phyloP scores from a whole-genome alignment of 1,140 invertebrate genomes.

The Mamestra configurata region DNA sequence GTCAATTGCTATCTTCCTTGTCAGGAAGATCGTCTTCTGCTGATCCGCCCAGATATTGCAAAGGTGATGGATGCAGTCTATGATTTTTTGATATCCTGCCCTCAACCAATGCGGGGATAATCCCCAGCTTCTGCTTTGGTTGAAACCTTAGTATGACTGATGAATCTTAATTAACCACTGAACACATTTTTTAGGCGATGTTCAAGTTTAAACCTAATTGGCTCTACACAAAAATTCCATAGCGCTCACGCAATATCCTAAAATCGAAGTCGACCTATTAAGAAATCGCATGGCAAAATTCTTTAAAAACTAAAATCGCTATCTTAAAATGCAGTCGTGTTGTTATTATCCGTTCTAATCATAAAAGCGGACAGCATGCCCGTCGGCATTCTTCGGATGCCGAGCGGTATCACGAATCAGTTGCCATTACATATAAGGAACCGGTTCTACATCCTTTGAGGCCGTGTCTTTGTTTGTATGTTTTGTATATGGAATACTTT shows the following conservation, averaged over 20 bases:
- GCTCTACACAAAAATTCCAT: conserved; percentile 2
- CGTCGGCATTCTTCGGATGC: conserved; percentile 55
- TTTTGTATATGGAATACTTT: conserved; percentile 50
- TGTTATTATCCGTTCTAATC: conserved; percentile 48
- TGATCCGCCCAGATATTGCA: no score
- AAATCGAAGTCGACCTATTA: background rate
- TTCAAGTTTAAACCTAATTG: background rate
- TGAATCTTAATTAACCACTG: background rate
- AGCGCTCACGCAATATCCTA: background rate
- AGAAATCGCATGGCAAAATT: conserved; percentile 16
- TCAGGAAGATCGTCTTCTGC: background rate
- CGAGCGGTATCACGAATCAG: conserved; percentile 52
- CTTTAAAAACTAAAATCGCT: conserved; percentile 38
- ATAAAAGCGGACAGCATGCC: conserved; percentile 41
- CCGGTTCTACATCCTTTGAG: conserved; percentile 62
- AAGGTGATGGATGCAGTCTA: no score
- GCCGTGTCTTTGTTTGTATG: conserved; percentile 49
- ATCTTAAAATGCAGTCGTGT: conserved; percentile 49
- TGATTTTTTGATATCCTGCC: no score
- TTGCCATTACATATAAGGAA: conserved; percentile 54
- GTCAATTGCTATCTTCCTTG: background rate
- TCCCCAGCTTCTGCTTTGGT: background rate
- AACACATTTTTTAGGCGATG: background rate
- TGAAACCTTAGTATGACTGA: background rate
- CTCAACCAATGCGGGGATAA: no score